phyloP scores from a whole-genome alignment of 1,140 invertebrate genomes.

The Aphelinus certus region DNA sequence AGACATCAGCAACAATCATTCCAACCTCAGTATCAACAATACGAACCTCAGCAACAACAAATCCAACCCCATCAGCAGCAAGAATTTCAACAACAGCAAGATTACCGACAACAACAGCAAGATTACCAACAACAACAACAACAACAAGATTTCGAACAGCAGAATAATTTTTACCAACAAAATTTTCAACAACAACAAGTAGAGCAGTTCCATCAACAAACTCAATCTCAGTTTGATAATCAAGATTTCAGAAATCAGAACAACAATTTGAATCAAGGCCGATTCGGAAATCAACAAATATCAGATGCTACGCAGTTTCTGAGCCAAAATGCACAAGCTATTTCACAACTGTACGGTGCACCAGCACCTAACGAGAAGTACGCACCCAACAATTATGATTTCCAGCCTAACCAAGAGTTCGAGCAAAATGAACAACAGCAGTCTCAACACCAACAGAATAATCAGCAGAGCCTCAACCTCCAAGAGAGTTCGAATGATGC shows the following conservation, averaged over 20 bases:
- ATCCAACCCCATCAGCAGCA: neutral
- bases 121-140: neutral
- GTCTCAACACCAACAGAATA: conserved; percentile 32
- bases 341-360: conserved; percentile 57
- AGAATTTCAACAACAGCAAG: neutral
- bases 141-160: conserved; percentile 9
- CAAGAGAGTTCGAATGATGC: conserved; percentile 35
- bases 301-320: conserved; percentile 61
- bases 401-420: conserved; percentile 38
- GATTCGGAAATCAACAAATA: conserved; percentile 47
- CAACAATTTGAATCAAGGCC: conserved; percentile 45
- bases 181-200: neutral
- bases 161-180: neutral
- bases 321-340: conserved; percentile 58
- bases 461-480: conserved; percentile 31
- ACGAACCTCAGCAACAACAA: neutral
- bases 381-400: conserved; percentile 45
- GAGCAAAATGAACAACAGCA: conserved; percentile 37
- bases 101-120: neutral
- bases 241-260: conserved; percentile 22
- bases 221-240: conserved; percentile 18
- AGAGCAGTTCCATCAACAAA: neutral
- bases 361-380: conserved; percentile 54
- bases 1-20: neutral
- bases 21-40: conserved; percentile 3